phyloP scores from a whole-genome alignment of 2,113 vertebrate genomes.

The Sisor rabdophorus region DNA sequence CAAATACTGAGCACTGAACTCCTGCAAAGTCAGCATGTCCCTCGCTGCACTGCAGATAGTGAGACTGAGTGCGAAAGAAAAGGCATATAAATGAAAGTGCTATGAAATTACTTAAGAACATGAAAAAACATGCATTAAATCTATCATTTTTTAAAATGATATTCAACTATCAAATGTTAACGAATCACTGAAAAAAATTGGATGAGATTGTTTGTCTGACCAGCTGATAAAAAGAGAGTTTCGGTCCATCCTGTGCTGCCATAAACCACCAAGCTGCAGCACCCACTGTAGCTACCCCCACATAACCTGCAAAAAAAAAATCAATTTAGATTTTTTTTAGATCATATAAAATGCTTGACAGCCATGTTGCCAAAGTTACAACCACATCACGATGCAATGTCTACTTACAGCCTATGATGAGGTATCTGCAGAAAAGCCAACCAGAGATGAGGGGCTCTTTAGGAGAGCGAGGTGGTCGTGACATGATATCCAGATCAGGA shows the following conservation, averaged over 20 bases:
- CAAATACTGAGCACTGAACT: constrained; percentile 75
- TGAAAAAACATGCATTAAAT: not conserved
- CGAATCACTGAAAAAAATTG: not conserved
- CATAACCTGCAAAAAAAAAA: constrained; percentile 62
- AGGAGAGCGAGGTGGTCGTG: constrained; percentile 67
- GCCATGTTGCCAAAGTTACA: not conserved
- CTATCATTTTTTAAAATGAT: not conserved
- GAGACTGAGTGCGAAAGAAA: constrained; percentile 58
- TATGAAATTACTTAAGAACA: not conserved
- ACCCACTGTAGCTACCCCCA: constrained; percentile 73
- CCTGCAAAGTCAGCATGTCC: constrained; percentile 69
- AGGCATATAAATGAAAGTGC: not conserved
- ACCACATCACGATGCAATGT: not conserved
- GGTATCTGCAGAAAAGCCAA: constrained; percentile 76
- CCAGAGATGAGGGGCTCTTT: constrained; percentile 73
- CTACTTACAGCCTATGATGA: constrained; percentile 72
- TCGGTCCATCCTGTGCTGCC: constrained; percentile 74
- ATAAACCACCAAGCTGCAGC: constrained; percentile 79
- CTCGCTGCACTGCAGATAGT: constrained; percentile 75
- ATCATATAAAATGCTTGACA: not conserved
- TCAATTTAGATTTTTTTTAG: too few relatives aligned
- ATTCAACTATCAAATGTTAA: not conserved
- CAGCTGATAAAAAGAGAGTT: constrained; percentile 71
- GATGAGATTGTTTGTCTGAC: constrained; percentile 48
- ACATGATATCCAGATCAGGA: constrained; percentile 75